Conservation (phyloP, 2,113 vertebrate species). For the Chloropsis cyanopogon region DNA sequence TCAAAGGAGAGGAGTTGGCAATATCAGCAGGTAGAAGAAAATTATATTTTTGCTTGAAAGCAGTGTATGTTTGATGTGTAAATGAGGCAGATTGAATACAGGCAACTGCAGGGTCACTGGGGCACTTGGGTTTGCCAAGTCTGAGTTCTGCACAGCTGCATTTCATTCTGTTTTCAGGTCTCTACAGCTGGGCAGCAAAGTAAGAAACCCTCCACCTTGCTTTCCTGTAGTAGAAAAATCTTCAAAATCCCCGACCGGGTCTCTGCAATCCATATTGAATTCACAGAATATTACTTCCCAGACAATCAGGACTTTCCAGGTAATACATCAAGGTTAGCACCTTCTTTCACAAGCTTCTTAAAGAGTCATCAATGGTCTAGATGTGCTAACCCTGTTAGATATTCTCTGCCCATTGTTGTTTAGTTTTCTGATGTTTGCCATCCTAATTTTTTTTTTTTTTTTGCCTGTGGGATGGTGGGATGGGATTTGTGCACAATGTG, state of each 20-base stretch:
- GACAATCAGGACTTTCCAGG: slow-evolving; percentile 86
- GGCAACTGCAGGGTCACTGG: background rate
- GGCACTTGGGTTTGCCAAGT: background rate
- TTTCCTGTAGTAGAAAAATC: slow-evolving; percentile 89
- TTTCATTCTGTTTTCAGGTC: slow-evolving; percentile 75
- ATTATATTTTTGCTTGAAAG: background rate
- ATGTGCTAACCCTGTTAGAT: background rate
- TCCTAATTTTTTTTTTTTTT: background rate
- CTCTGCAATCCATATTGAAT: slow-evolving; percentile 92
- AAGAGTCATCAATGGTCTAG: background rate
- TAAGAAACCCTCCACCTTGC: slow-evolving; percentile 88
- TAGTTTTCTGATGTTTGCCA: background rate
- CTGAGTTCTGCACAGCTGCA: background rate
- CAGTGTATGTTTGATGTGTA: background rate
- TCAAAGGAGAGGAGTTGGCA: background rate
- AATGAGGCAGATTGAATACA: background rate
- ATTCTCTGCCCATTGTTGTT: background rate
- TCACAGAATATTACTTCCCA: slow-evolving; percentile 96
- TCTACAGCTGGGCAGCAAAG: slow-evolving; percentile 89
- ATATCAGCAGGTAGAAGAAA: background rate
- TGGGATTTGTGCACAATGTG: background rate
- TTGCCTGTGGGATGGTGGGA: background rate
- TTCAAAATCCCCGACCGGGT: slow-evolving; percentile 78
- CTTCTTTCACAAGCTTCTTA: background rate
- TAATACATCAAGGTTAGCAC: slow-evolving; percentile 68